Evolutionary conservation across 2,888 invertebrate species (phyloP).

Genomic region (Hirtodrosophila cameraria): DNA sequence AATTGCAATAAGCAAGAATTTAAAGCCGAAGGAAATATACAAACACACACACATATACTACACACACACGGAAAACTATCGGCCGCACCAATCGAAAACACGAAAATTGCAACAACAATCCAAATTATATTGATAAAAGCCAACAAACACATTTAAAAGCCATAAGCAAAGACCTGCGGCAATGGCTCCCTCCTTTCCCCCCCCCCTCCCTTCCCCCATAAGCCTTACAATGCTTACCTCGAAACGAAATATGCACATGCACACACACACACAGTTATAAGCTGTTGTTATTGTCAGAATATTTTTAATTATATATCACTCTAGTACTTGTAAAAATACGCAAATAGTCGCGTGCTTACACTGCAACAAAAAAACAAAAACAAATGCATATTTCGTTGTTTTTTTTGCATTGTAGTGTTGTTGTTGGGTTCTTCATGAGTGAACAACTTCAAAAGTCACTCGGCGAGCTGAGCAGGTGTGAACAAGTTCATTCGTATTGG

Average conservation of each 20-base stretch:
- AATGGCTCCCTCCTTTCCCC: neutral
- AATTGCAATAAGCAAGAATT: conserved; percentile 75
- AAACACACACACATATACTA: conserved; percentile 26
- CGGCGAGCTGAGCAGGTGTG: no score
- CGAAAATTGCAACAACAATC: conserved; percentile 56
- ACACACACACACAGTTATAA: conserved; percentile 5
- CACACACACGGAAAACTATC: conserved; percentile 49
- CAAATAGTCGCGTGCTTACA: conserved; percentile 68
- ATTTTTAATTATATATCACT: conserved; percentile 59
- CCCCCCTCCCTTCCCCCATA: neutral
- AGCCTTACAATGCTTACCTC: conserved; percentile 14
- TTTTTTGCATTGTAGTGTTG: no score
- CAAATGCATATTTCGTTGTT: neutral
- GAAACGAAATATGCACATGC: conserved; percentile 1
- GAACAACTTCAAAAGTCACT: no score
- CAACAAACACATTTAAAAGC: conserved; percentile 74
- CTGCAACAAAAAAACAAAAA: conserved; percentile 32
- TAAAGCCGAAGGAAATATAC: conserved; percentile 61
- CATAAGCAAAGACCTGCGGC: conserved; percentile 63
- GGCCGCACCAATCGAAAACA: conserved; percentile 61
- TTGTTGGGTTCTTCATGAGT: no score
- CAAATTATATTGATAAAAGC: conserved; percentile 77
- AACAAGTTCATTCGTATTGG: no score
- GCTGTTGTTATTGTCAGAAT: conserved; percentile 55
- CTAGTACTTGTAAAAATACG: conserved; percentile 5